These are phyloP conservation scores for Neolamprologus modestus DNA, from an alignment of 2,113 vertebrate genomes.

Conservation along the genomic window DNA sequence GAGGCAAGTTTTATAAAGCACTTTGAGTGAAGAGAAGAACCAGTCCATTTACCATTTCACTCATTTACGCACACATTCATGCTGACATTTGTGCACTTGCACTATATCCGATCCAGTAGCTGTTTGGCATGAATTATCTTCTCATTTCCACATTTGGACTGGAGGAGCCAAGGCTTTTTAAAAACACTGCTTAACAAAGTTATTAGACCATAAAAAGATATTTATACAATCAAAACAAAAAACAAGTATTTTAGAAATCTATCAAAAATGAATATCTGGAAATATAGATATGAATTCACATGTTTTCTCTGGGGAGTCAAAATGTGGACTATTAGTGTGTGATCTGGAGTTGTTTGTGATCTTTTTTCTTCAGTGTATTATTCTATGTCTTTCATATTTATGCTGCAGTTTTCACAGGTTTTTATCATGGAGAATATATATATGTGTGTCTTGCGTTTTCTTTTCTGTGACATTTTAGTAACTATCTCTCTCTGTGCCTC, in stretches of 20 bases:
- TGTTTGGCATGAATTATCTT: neutral
- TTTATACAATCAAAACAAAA: neutral
- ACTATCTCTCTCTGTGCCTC: neutral
- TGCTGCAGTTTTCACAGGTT: fast-evolving
- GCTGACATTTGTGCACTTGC: neutral
- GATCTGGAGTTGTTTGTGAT: neutral
- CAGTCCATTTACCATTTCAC: neutral
- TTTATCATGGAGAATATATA: neutral
- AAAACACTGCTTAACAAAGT: neutral
- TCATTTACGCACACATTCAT: neutral
- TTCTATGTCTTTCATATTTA: neutral
- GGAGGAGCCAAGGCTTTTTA: neutral
- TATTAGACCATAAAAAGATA: neutral
- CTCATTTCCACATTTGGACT: neutral
- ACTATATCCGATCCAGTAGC: fast-evolving
- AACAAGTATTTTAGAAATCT: neutral
- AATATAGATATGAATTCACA: neutral
- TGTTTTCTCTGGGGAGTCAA: neutral
- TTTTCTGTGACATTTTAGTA: neutral
- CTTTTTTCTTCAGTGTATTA: neutral
- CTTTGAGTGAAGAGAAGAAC: neutral
- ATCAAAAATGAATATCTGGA: neutral
- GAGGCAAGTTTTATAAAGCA: neutral
- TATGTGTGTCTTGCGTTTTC: fast-evolving
- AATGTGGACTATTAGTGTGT: neutral